phyloP scores from a whole-genome alignment of 1,140 invertebrate genomes.

The Pseudomyrmex sp. region DNA sequence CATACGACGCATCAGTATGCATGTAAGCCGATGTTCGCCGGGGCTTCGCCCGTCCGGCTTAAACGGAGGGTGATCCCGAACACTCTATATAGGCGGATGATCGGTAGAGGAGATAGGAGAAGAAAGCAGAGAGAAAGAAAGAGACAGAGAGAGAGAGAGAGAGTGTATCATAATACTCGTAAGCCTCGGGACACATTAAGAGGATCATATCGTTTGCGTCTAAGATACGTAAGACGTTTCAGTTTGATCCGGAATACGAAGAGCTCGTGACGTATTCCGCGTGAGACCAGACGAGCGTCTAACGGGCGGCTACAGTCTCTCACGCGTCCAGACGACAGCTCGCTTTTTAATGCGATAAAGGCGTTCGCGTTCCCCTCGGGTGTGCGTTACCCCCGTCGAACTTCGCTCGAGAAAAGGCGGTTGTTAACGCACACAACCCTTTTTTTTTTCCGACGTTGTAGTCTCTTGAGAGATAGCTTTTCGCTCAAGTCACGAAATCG shows the following conservation, averaged over 20 bases:
- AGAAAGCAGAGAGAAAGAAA: not conserved
- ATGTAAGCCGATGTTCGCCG: conserved; percentile 78
- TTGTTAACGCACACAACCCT: conserved; percentile 23
- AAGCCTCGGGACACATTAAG: conserved; percentile 80
- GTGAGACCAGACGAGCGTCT: conserved; percentile 20
- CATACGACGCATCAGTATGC: conserved; percentile 79
- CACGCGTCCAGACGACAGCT: conserved; percentile 42
- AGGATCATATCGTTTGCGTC: conserved; percentile 82
- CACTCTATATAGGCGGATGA: conserved; percentile 10
- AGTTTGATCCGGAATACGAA: conserved; percentile 71
- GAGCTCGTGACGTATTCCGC: conserved; percentile 36
- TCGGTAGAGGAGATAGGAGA: not conserved
- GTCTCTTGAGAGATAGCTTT: conserved; percentile 35
- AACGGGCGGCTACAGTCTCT: conserved; percentile 15
- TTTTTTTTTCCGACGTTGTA: conserved; percentile 13
- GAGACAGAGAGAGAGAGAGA: not conserved
- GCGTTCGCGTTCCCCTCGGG: conserved; percentile 37
- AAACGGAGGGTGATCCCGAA: conserved; percentile 56
- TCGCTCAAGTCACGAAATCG: conserved; percentile 33
- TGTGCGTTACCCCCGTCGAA: conserved; percentile 37
- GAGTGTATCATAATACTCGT: conserved; percentile 83
- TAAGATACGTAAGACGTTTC: conserved; percentile 75
- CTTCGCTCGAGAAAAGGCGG: conserved; percentile 14
- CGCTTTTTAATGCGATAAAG: conserved; percentile 69
- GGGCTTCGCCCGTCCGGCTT: conserved; percentile 79